These are phyloP conservation scores for Lobophora halterata DNA, from an alignment of 2,888 invertebrate species.

Conservation along the genomic window DNA sequence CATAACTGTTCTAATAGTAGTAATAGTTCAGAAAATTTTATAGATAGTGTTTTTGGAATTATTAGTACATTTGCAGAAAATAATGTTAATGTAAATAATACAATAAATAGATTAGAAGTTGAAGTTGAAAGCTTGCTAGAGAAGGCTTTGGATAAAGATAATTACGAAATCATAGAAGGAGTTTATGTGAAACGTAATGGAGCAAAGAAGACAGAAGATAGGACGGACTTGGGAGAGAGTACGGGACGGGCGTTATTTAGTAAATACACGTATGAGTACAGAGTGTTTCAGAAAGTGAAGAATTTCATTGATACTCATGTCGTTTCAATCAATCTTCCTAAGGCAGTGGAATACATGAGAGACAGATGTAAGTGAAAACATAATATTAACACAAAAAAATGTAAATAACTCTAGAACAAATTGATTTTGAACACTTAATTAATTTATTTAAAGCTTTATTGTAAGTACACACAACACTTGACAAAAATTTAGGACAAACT, in stretches of 20 bases:
- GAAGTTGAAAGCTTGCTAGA: constrained; percentile 81
- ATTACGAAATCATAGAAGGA: constrained; percentile 80
- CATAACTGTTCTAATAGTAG: constrained; percentile 70
- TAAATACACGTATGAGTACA: constrained; percentile 71
- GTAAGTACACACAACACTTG: no score
- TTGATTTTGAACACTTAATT: no score
- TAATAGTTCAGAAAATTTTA: constrained; percentile 43
- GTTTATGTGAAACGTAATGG: constrained; percentile 69
- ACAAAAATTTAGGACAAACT: no score
- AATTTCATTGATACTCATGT: constrained; percentile 82
- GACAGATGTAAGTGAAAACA: constrained; percentile 83
- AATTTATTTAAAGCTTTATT: no score
- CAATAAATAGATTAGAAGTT: constrained; percentile 63
- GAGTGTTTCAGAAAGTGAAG: constrained; percentile 80
- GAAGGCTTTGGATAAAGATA: constrained; percentile 76
- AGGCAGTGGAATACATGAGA: constrained; percentile 83
- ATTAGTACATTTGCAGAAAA: constrained; percentile 53
- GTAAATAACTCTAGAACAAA: no score
- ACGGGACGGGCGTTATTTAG: constrained; percentile 64
- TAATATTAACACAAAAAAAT: no score
- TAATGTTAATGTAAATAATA: constrained; percentile 58
- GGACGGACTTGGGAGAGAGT: constrained; percentile 21
- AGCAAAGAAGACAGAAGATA: constrained; percentile 19
- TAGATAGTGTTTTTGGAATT: constrained; percentile 54
- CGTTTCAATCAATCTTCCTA: constrained; percentile 84